Base-by-base conservation (phyloP, 2,797 vertebrate genomes). In the Pelochelys cantorii region DNA sequence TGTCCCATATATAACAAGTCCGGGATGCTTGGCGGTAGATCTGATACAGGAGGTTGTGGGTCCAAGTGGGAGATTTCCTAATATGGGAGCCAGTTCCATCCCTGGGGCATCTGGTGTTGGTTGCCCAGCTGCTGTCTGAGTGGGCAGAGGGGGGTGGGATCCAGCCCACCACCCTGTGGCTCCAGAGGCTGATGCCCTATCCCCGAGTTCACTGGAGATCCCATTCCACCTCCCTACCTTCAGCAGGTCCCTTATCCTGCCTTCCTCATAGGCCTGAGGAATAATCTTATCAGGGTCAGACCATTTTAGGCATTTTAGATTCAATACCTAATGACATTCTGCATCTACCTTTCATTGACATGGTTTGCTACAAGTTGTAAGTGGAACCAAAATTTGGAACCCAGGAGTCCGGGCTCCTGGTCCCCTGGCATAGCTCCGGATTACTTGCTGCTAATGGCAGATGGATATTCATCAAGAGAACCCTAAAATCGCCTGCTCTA, bases 211-310 rank as follows among this genome's bases (percentile, higher is more conserved):
- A 48, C 42, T 48, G 42, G 42, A 48, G 42, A 48, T 48, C 42
- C 42, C 42, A 8, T 5, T 48, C 42, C 42, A 48, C 42, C 42
- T 48, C 42, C 42, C 42, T 48, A 48, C 42, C 42, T 48, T 48
- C 42, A 48, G 42, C 42, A 48, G 42, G 42, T 48, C 42, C 42
- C 8, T 48, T 48, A 48, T 48, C 42, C 42, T 48, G 42, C 42
- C 42, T 48, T 8, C 42, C 42, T 48, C 42, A 48, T 0, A 0
- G 31, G 54, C 62, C 85, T 85, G 57, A 56, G 65, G 34, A 78
- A n/a, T 62, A 0, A 2, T 1, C 14, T 92, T 20, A 5, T 3
- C 42, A 3, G 52, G 15, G 27, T 65, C n/a, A 79, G 57, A 59
- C 14, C 60, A 0, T 85, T 81, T 71, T 31, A 81, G 57, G 5